These are phyloP conservation scores for Diplodus sargus DNA, from an alignment of 2,797 vertebrate species.

Conservation along the genomic window DNA sequence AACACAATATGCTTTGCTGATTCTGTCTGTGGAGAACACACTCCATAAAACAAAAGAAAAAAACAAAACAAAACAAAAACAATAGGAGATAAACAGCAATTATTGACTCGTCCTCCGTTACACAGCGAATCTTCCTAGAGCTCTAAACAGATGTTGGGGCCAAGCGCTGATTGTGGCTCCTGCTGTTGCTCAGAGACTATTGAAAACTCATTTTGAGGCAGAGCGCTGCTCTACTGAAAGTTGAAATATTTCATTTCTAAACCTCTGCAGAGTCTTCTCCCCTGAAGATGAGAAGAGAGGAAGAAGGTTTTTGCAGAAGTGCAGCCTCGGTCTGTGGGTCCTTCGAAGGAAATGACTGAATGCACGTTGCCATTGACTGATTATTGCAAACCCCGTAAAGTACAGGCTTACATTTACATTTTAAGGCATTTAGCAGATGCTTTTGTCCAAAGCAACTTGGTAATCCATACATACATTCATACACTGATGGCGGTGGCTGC, in stretches of 20 bases:
- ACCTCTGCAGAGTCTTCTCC: conserved; percentile 25
- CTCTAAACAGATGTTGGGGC: conserved; percentile 44
- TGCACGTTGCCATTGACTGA: conserved; percentile 26
- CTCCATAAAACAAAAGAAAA: background rate
- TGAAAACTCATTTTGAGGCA: conserved; percentile 39
- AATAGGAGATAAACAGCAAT: background rate
- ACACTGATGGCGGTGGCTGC: too few relatives aligned
- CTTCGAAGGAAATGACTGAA: conserved; percentile 31
- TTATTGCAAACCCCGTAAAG: conserved; percentile 32
- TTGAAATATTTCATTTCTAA: conserved; percentile 48
- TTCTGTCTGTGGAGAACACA: background rate
- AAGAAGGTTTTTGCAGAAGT: conserved; percentile 37
- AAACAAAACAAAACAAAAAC: background rate
- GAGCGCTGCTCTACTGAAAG: conserved; percentile 35
- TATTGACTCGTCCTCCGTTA: conserved; percentile 29
- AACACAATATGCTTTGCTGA: background rate
- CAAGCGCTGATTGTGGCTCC: conserved; percentile 25
- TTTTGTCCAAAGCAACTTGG: too few relatives aligned
- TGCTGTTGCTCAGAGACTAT: conserved; percentile 40
- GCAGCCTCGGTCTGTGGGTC: conserved; percentile 7
- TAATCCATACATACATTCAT: too few relatives aligned
- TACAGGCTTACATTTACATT: background rate
- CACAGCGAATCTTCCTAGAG: conserved; percentile 7
- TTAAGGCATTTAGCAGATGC: too few relatives aligned
- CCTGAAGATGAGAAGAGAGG: conserved; percentile 28